Evolutionary conservation across 1,140 invertebrate species (phyloP), one percentile per base, ranked within the genome.

Genomic region (Brachionus angularis): DNA sequence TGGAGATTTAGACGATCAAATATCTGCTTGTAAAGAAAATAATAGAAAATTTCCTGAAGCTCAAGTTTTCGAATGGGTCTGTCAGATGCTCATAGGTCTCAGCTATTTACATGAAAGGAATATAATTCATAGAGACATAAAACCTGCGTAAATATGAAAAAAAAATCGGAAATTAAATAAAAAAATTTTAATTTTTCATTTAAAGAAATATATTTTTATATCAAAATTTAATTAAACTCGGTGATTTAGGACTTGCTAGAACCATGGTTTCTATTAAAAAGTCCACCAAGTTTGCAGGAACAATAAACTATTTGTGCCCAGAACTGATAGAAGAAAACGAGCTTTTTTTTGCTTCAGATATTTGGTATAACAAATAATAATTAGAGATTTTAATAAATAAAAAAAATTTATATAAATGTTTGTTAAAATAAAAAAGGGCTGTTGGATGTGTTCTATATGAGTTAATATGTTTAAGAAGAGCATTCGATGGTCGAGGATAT

Each of bases 181-280:
- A n/a, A n/a, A n/a, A n/a, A n/a, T n/a, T n/a, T n/a, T n/a, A n/a
- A n/a, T n/a, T n/a, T n/a, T n/a, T 1, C 5, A 50, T 14, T 50
- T 58, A 8, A n/a, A 58, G 53, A 58, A 58, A 58, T 25, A 58
- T 58, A 58, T 58, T 58, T 58, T 58, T 58, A 21, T 34, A 58
- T 36, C 23, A 18, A 39, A 58, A 58, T 58, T 58, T 58, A 3
- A 58, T 42, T 2, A 58, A 58, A 58, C 3, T 58, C 7, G 53
- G 53, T 39, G 53, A 58, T 23, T 16, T 58, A n/a, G 53, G 53
- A 18, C 23, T 42, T 14, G 34, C 53, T 14, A 58, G 34, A 39
- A 39, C 53, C 5, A 39, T 58, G 25, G 18, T 34, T 25, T 58
- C 53, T 4, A 58, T 58, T 39, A 31, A 58, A 23, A 58, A 58